Percentiles rank a stretch among this genome's conserved stretches.
Conservation (phyloP, 2,113 vertebrate genomes). For the Orcinus orca region DNA sequence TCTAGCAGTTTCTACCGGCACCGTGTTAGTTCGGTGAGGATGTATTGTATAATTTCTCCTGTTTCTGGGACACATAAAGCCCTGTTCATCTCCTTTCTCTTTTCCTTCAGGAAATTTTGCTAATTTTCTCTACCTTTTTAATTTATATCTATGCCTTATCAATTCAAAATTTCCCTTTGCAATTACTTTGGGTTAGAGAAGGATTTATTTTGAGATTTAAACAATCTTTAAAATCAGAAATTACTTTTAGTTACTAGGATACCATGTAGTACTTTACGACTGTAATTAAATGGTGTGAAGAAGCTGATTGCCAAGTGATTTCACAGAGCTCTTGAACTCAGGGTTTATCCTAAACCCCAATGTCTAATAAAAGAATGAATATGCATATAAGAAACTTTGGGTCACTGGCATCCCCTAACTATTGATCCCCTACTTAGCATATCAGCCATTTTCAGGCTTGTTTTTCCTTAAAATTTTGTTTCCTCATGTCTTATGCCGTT, state of each 20-base stretch:
- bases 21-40: background rate
- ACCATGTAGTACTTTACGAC: background rate
- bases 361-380: background rate
- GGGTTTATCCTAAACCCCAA: background rate
- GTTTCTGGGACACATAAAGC: background rate
- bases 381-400: background rate
- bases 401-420: background rate
- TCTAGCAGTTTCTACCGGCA: background rate
- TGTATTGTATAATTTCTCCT: background rate
- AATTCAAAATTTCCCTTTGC: conserved; percentile 10
- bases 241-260: background rate
- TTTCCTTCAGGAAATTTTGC: background rate
- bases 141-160: background rate
- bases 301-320: background rate
- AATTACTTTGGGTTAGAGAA: background rate
- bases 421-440: background rate
- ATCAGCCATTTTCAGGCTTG: background rate
- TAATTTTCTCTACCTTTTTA: background rate
- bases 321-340: background rate
- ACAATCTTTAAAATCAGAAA: background rate
- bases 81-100: background rate
- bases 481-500: background rate
- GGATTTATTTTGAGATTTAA: background rate
- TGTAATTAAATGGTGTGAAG: background rate
- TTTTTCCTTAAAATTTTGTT: background rate